Evolutionary conservation across 2,797 vertebrate species (phyloP).

Genomic region (Sciaenops ocellatus): DNA sequence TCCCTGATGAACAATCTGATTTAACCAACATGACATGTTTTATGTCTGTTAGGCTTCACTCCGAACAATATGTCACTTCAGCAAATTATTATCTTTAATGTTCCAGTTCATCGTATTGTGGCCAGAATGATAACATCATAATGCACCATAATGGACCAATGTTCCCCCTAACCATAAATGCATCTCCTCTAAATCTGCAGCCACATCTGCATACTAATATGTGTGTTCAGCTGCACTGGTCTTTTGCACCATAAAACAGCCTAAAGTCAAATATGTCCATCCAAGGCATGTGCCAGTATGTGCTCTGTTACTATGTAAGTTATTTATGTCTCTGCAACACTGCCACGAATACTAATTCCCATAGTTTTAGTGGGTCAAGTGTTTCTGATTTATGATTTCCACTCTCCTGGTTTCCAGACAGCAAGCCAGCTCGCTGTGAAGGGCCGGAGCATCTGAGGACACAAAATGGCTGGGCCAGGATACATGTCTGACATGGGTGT

Average conservation of each 20-base stretch:
- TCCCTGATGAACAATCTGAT: not conserved
- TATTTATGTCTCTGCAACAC: conserved; percentile 64
- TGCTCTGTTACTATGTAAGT: conserved; percentile 46
- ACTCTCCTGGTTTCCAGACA: conserved; percentile 65
- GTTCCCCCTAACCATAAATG: conserved; percentile 2
- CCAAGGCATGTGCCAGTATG: conserved; percentile 29
- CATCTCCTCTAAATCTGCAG: conserved; percentile 18
- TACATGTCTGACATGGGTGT: conserved; percentile 74
- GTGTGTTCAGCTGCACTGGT: conserved; percentile 12
- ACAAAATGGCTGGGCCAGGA: conserved; percentile 72
- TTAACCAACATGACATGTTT: not conserved
- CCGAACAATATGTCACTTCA: not conserved
- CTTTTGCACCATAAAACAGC: conserved; percentile 7
- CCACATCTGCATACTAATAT: conserved; percentile 2
- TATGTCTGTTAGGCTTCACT: conserved; percentile 4
- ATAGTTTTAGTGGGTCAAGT: conserved; percentile 68
- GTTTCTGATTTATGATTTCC: conserved; percentile 75
- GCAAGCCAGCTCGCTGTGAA: conserved; percentile 52
- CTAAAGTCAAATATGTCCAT: conserved; percentile 20
- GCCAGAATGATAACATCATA: not conserved
- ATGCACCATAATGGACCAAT: not conserved
- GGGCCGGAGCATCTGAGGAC: conserved; percentile 74
- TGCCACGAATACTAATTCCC: conserved; percentile 65
- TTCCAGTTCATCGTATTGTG: not conserved
- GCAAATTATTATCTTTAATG: not conserved